Evolutionary conservation across 2,888 invertebrate species (phyloP).

Genomic region (Troglohyphantes excavatus): DNA sequence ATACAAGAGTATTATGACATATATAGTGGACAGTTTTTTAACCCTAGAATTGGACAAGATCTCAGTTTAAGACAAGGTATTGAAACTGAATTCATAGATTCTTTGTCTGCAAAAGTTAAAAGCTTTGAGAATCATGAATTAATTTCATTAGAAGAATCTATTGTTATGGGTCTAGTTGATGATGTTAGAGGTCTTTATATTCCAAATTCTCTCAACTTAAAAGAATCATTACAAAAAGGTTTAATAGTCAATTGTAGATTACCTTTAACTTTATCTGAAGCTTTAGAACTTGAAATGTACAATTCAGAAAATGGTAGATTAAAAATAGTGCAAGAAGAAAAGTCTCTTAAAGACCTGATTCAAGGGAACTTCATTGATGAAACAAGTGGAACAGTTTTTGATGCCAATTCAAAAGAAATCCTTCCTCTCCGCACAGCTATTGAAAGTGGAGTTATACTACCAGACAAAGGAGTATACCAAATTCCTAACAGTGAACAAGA

Average conservation of each 20-base stretch:
- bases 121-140: conserved; percentile 86
- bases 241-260: conserved; percentile 84
- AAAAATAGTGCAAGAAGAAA: conserved; percentile 87
- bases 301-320: conserved; percentile 88
- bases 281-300: conserved; percentile 90
- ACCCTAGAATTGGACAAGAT: conserved; percentile 92
- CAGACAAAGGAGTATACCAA: conserved; percentile 89
- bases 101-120: conserved; percentile 80
- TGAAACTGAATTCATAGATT: conserved; percentile 80
- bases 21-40: conserved; percentile 88
- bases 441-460: conserved; percentile 88
- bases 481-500: conserved; percentile 89
- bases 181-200: conserved; percentile 78
- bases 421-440: conserved; percentile 91
- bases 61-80: conserved; percentile 92
- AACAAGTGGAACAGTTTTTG: conserved; percentile 89
- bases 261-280: conserved; percentile 92
- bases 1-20: conserved; percentile 93
- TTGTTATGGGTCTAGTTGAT: conserved; percentile 83
- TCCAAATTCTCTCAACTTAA: conserved; percentile 77
- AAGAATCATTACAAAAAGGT: conserved; percentile 78
- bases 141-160: conserved; percentile 88
- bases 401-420: conserved; percentile 90
- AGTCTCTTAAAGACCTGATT: conserved; percentile 82
- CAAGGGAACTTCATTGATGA: conserved; percentile 87